phyloP scores from a whole-genome alignment of 2,113 vertebrate genomes.

The Sialia sialis region DNA sequence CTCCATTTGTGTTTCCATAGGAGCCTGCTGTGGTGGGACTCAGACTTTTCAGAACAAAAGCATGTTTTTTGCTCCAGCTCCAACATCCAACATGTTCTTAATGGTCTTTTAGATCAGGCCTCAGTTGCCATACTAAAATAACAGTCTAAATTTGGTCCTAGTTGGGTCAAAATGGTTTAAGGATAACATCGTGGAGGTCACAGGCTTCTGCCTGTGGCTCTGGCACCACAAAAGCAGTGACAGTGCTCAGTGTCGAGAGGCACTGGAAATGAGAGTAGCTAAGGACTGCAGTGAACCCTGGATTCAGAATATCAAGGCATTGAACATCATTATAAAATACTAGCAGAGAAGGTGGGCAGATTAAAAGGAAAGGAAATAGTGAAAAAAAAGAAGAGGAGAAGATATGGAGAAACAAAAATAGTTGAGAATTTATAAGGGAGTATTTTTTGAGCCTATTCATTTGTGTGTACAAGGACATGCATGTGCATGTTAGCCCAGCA shows the following conservation, averaged over 20 bases:
- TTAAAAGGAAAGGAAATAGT: not conserved
- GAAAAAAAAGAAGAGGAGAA: not conserved
- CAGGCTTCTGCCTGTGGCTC: not conserved
- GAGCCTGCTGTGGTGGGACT: not conserved
- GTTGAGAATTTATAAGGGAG: not conserved
- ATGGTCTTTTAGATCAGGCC: not conserved
- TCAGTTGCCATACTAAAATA: not conserved
- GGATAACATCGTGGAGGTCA: not conserved
- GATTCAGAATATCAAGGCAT: not conserved
- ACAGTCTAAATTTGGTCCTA: not conserved
- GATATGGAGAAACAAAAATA: not conserved
- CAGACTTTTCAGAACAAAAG: not conserved
- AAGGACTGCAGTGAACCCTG: not conserved
- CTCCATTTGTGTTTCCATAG: not conserved
- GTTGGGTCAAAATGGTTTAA: not conserved
- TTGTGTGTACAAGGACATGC: not conserved
- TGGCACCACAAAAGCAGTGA: accelerated
- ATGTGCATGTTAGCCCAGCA: not conserved
- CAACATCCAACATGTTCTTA: not conserved
- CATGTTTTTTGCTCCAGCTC: not conserved
- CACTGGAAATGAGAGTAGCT: not conserved
- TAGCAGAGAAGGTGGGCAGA: not conserved
- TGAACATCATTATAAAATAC: not conserved
- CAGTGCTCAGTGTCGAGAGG: not conserved
- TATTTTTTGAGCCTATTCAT: not conserved